Conservation (phyloP, 2,113 vertebrate species). For the Atractosteus spatula region DNA sequence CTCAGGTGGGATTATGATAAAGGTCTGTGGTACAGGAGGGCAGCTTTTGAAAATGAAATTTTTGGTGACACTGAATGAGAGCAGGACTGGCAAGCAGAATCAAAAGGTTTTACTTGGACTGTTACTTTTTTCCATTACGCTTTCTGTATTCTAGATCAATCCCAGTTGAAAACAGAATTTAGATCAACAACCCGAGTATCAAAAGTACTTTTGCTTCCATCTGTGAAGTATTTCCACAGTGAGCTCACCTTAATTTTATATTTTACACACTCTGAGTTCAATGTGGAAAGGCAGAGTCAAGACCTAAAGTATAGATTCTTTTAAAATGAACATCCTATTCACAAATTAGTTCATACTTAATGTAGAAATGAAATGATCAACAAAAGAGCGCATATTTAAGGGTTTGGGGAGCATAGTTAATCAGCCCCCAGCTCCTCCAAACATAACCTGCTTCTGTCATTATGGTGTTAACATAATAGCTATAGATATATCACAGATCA, state of each 20-base stretch:
- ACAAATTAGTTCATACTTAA: not conserved
- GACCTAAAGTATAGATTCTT: not conserved
- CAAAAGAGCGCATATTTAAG: no score
- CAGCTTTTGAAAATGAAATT: slow-evolving; percentile 7
- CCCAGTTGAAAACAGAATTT: not conserved
- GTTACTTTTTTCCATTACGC: not conserved
- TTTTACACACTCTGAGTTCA: not conserved
- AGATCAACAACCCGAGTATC: not conserved
- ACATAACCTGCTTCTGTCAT: no score
- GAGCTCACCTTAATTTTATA: not conserved
- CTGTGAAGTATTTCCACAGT: not conserved
- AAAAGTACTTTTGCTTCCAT: not conserved
- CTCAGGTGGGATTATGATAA: slow-evolving; percentile 10
- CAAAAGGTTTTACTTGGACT: not conserved
- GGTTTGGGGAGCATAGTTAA: no score
- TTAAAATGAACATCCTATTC: not conserved
- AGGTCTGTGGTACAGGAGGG: slow-evolving; percentile 3
- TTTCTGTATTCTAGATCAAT: not conserved
- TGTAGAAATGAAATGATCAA: no score
- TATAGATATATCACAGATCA: no score
- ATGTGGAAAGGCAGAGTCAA: not conserved
- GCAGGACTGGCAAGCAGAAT: not conserved
- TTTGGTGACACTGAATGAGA: slow-evolving; percentile 2
- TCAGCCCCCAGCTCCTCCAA: no score
- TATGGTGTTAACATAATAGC: no score